Evolutionary conservation across 1,140 invertebrate genomes (phyloP).

Genomic region (Lasioglossum albipes): DNA sequence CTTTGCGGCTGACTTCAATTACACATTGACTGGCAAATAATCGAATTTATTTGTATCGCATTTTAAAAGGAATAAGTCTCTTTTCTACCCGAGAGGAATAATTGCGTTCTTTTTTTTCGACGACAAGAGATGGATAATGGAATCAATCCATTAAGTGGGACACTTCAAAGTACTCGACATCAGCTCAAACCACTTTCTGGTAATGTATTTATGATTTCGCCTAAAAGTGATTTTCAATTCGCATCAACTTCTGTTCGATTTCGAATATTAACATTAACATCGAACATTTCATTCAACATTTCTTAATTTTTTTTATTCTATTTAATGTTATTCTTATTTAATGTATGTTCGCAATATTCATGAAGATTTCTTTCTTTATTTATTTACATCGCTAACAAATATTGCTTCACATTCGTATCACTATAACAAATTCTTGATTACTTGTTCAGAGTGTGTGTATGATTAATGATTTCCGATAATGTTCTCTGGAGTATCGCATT

Average conservation of each 20-base stretch:
- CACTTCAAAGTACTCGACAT: background rate
- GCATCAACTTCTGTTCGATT: background rate
- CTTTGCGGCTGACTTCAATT: background rate
- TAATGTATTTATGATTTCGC: background rate
- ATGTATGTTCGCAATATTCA: too few species aligned
- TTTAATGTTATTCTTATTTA: too few species aligned
- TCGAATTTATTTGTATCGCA: background rate
- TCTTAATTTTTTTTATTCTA: too few species aligned
- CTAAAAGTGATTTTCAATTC: background rate
- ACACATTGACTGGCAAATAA: background rate
- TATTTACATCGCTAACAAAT: too few species aligned
- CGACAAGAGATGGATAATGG: background rate
- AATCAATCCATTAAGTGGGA: conserved; percentile 3
- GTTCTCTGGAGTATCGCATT: background rate
- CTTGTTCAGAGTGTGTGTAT: background rate
- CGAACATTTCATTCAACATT: background rate
- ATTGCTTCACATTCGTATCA: too few species aligned
- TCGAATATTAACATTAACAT: background rate
- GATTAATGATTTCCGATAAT: background rate
- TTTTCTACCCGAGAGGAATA: background rate
- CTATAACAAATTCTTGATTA: background rate
- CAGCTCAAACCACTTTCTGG: background rate
- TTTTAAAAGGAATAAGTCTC: background rate
- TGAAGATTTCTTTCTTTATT: too few species aligned
- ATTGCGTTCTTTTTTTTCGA: background rate